Evolutionary conservation across 2,888 invertebrate species (phyloP).

Genomic region (Exocentrus adspersus): DNA sequence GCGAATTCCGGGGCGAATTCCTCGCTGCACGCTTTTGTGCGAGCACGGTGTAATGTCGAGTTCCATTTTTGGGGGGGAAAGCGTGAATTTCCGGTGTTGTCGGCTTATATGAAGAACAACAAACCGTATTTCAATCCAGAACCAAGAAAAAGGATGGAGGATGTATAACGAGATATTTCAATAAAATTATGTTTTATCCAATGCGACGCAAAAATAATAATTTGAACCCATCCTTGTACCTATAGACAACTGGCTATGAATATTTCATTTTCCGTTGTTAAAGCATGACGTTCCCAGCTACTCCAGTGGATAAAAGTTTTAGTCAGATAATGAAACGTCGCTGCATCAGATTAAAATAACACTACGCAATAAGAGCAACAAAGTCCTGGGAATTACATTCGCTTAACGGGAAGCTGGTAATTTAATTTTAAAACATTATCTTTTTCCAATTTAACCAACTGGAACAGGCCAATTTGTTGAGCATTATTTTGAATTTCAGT

Average conservation of each 20-base stretch:
- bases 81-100: too few species aligned
- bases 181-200: too few species aligned
- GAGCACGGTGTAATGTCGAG: background rate
- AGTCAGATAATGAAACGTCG: background rate
- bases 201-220: too few species aligned
- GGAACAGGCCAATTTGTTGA: too few species aligned
- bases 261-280: background rate
- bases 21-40: background rate
- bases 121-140: too few species aligned
- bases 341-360: background rate
- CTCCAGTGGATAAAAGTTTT: background rate
- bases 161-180: too few species aligned
- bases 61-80: too few species aligned
- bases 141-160: too few species aligned
- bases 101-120: too few species aligned
- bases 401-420: background rate
- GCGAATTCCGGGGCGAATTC: background rate
- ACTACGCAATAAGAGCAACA: background rate
- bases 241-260: background rate
- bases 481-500: background rate
- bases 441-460: background rate
- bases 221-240: too few species aligned
- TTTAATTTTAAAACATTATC: background rate
- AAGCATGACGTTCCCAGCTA: background rate
- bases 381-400: background rate